phyloP scores from a whole-genome alignment of 2,113 vertebrate species.

The Takifugu flavidus region DNA sequence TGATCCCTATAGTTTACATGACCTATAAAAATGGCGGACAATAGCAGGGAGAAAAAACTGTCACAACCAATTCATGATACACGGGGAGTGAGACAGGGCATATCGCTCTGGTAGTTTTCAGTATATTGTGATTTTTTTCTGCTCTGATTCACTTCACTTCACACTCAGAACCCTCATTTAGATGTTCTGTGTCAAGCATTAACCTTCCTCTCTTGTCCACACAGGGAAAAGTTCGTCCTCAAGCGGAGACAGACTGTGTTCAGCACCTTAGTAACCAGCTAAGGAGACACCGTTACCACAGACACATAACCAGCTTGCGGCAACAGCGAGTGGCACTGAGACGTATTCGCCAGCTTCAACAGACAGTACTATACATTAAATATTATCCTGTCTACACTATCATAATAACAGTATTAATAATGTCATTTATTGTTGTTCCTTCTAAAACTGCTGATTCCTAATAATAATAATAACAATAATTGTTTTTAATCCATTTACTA shows the following conservation, averaged over 20 bases:
- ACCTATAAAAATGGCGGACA: slow-evolving; percentile 53
- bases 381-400: too few species aligned
- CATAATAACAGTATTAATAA: too few species aligned
- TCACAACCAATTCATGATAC: slow-evolving; percentile 43
- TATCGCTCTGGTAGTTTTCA: too few species aligned
- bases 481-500: too few species aligned
- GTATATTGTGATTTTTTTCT: too few species aligned
- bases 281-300: slow-evolving; percentile 68
- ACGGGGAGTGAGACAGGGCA: too few species aligned
- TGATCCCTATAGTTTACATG: slow-evolving; percentile 40
- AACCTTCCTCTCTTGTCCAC: background rate
- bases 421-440: too few species aligned
- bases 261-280: slow-evolving; percentile 72
- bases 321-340: slow-evolving; percentile 63
- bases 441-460: too few species aligned
- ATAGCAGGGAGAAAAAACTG: slow-evolving; percentile 44
- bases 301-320: slow-evolving; percentile 47
- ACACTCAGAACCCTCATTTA: too few species aligned
- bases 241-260: slow-evolving; percentile 77
- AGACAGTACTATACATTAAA: slow-evolving; percentile 59
- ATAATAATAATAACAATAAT: too few species aligned
- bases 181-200: too few species aligned
- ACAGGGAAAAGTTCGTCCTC: slow-evolving; percentile 72
- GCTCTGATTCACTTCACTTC: too few species aligned
- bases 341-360: slow-evolving; percentile 75